Conservation (phyloP, 1,140 invertebrate genomes). For the Nasonia giraulti region DNA sequence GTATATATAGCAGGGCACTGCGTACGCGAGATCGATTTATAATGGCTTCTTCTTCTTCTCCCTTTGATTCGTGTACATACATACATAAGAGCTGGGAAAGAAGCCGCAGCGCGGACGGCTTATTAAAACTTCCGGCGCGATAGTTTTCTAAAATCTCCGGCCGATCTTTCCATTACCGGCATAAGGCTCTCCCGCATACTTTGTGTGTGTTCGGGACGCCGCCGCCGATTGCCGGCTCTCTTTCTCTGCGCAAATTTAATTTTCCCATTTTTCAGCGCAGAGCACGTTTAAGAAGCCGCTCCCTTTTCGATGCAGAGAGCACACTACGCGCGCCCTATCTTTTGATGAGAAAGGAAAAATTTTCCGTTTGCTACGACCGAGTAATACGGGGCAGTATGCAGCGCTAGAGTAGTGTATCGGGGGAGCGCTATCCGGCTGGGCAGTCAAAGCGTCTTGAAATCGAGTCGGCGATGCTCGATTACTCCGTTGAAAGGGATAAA, state of each 20-base stretch:
- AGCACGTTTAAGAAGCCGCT: background rate
- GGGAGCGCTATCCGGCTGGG: background rate
- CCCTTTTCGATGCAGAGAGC: background rate
- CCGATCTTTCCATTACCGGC: background rate
- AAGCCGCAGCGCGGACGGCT: background rate
- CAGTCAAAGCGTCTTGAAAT: background rate
- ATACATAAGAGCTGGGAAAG: too few species aligned
- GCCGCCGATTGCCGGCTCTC: too few species aligned
- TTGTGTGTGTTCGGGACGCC: too few species aligned
- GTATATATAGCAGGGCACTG: background rate
- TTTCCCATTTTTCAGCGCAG: background rate
- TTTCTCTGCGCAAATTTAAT: background rate
- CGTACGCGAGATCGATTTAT: background rate
- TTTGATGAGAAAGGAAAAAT: background rate
- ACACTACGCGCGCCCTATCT: background rate
- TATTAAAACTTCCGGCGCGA: background rate
- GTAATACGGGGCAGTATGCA: too few species aligned
- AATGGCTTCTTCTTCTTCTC: background rate
- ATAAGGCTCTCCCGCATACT: background rate
- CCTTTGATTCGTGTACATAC: background rate
- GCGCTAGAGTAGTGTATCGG: too few species aligned
- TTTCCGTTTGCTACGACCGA: background rate
- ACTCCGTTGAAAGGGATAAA: background rate
- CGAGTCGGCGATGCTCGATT: slow-evolving; percentile 14
- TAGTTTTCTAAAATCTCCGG: background rate